A percentile compares a stretch with the other conserved stretches of the same genome.
Evolutionary conservation across 2,113 vertebrate species (phyloP).

Genomic region (Corapipo altera): DNA sequence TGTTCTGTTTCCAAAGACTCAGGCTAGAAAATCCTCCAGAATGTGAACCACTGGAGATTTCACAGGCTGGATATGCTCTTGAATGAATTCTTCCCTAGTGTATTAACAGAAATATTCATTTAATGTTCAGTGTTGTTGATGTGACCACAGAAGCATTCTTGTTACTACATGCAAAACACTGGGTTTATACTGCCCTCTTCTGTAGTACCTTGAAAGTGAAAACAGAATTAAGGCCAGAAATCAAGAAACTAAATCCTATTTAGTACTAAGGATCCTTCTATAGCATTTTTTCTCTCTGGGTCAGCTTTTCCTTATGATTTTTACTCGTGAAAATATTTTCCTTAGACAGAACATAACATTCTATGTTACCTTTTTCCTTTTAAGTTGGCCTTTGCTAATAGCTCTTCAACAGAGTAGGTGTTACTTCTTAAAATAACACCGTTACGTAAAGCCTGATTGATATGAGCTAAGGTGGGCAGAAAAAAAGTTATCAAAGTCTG

Average conservation of each 20-base stretch:
- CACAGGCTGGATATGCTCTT: neutral
- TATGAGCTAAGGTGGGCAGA: slow-evolving; percentile 72
- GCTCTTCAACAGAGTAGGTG: slow-evolving; percentile 65
- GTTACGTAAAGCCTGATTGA: slow-evolving; percentile 78
- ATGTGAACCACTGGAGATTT: neutral
- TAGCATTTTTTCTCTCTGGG: neutral
- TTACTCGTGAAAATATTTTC: slow-evolving; percentile 22
- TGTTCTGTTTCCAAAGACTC: neutral
- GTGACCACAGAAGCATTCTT: neutral
- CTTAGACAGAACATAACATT: slow-evolving; percentile 5
- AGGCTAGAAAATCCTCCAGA: neutral
- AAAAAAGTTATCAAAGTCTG: slow-evolving; percentile 66
- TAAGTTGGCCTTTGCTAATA: slow-evolving; percentile 52
- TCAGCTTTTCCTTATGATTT: neutral
- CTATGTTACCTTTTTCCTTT: slow-evolving; percentile 14
- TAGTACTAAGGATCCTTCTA: neutral
- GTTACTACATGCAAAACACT: neutral
- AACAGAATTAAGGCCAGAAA: neutral
- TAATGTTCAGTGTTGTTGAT: neutral
- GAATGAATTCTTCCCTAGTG: neutral
- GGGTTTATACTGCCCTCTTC: slow-evolving; percentile 55
- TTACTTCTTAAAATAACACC: slow-evolving; percentile 47
- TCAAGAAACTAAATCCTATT: neutral
- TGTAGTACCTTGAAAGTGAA: neutral
- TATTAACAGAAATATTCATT: neutral